These are phyloP conservation scores for Amniataba percoides DNA, from an alignment of 2,797 vertebrate genomes.

Conservation along the genomic window DNA sequence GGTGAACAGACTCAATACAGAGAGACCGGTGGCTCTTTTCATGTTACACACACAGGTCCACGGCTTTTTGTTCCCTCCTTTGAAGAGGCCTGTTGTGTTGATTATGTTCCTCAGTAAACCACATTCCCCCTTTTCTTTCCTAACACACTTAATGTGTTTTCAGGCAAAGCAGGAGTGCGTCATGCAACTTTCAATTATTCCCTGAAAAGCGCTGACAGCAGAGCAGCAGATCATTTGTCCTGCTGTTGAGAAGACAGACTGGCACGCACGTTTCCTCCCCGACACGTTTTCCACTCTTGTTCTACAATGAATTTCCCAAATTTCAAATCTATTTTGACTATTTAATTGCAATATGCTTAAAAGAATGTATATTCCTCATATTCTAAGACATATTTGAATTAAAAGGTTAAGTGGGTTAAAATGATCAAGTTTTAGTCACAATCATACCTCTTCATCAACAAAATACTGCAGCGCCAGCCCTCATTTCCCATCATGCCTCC, in stretches of 20 bases:
- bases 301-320: constrained; percentile 3
- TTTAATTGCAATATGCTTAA: too few relatives aligned
- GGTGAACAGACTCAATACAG: not conserved
- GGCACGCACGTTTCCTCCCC: not conserved
- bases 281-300: constrained; percentile 7
- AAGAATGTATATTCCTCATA: too few relatives aligned
- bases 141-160: constrained; percentile 30
- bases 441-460: too few relatives aligned
- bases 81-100: constrained; percentile 4
- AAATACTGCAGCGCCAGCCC: too few relatives aligned
- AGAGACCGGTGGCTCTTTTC: constrained; percentile 6
- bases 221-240: constrained; percentile 50
- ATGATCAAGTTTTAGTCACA: too few relatives aligned
- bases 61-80: not conserved
- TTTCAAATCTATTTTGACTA: too few relatives aligned
- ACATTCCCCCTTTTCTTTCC: constrained; percentile 15
- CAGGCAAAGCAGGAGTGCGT: constrained; percentile 4
- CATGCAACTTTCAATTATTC: constrained; percentile 40
- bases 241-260: constrained; percentile 10
- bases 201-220: constrained; percentile 16
- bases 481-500: too few relatives aligned
- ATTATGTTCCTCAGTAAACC: constrained; percentile 21
- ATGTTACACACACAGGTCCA: not conserved
- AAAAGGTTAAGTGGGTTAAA: too few relatives aligned
- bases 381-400: too few relatives aligned